Percentiles rank a stretch among this genome's conserved stretches.
phyloP scores from a whole-genome alignment of 2,888 invertebrate species.

The Pemphredon lugubris region DNA sequence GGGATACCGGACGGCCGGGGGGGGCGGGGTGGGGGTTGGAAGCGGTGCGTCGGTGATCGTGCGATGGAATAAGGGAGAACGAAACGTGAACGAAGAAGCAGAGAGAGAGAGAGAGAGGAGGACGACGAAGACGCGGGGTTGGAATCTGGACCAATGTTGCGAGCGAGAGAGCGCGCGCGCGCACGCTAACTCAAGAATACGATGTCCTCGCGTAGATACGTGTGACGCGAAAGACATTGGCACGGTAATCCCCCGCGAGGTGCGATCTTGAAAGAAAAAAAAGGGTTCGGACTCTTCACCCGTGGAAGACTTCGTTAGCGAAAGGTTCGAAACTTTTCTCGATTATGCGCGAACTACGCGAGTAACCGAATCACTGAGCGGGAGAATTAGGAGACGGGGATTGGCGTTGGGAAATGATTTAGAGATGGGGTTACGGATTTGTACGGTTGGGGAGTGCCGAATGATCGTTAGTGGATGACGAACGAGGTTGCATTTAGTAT shows the following conservation, averaged over 20 bases:
- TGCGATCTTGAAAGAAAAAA: constrained; percentile 37
- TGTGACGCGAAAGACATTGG: constrained; percentile 40
- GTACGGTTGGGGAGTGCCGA: no score
- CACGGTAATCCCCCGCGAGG: constrained; percentile 39
- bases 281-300: constrained; percentile 56
- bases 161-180: constrained; percentile 61
- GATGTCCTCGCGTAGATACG: constrained; percentile 30
- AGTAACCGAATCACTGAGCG: constrained; percentile 27
- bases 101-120: constrained; percentile 8
- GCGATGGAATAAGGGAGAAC: constrained; percentile 27
- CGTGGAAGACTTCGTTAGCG: constrained; percentile 27
- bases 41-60: no score
- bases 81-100: constrained; percentile 20
- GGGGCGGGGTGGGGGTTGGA: no score
- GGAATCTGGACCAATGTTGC: constrained; percentile 60
- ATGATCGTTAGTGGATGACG: no score
- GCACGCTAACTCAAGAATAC: constrained; percentile 1
- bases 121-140: constrained; percentile 18
- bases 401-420: constrained; percentile 13
- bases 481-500: no score
- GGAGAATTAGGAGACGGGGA: neutral
- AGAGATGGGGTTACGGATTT: no score
- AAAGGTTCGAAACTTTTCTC: constrained; percentile 25
- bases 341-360: constrained; percentile 27
- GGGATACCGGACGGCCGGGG: no score